Percentiles rank a stretch among this genome's conserved stretches.
Conservation (phyloP, 2,888 invertebrate species). For the Ceratothoa steindachneri region DNA sequence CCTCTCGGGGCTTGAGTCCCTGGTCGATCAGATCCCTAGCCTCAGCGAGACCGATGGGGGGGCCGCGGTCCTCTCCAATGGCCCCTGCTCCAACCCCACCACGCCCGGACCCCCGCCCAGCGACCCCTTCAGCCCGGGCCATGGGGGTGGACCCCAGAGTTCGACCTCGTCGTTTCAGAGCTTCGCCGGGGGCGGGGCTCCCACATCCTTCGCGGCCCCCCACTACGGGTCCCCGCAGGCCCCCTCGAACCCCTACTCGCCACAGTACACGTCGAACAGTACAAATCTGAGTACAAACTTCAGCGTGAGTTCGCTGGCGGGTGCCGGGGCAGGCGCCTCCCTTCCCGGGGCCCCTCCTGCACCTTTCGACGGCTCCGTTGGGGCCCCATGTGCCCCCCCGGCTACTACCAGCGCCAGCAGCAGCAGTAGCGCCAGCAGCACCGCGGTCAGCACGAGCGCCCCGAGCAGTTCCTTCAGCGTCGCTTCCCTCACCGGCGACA, state of each 20-base stretch:
- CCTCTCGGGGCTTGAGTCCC: conserved; percentile 73
- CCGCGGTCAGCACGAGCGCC: conserved; percentile 7
- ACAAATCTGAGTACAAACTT: conserved; percentile 52
- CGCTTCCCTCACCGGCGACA: conserved; percentile 40
- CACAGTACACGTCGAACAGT: conserved; percentile 49
- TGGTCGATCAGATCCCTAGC: conserved; percentile 86
- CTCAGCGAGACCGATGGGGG: conserved; percentile 58
- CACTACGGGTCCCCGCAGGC: conserved; percentile 50
- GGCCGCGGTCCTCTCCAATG: conserved; percentile 41
- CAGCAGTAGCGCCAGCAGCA: conserved; percentile 1
- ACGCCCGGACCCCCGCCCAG: conserved; percentile 42
- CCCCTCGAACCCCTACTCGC: conserved; percentile 51
- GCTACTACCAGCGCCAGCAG: conserved; percentile 18
- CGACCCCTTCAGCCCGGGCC: conserved; percentile 42
- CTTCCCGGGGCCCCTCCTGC: conserved; percentile 50
- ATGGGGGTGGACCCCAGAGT: conserved; percentile 48
- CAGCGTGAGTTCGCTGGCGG: conserved; percentile 53
- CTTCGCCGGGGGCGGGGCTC: conserved; percentile 48
- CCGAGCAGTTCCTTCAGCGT: conserved; percentile 47
- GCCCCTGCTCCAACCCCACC: conserved; percentile 45
- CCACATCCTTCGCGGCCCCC: conserved; percentile 47
- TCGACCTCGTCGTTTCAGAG: conserved; percentile 48
- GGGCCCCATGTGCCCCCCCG: conserved; percentile 15
- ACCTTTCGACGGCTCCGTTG: background rate
- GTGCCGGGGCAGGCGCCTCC: conserved; percentile 50